Evolutionary conservation across 2,797 vertebrate species (phyloP).

Genomic region (Spheniscus humboldti): DNA sequence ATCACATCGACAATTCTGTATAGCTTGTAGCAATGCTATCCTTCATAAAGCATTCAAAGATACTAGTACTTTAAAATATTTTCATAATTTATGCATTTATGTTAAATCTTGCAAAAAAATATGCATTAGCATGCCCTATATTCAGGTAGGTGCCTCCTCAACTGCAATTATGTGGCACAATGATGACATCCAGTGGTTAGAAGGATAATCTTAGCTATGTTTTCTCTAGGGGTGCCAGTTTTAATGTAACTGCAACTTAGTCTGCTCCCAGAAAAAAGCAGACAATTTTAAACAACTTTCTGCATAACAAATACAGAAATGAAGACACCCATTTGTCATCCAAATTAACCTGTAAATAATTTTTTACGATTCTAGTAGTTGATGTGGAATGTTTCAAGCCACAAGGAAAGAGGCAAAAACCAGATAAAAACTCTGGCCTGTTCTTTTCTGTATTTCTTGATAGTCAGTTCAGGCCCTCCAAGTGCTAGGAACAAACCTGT

Average conservation of each 20-base stretch:
- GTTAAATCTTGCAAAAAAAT: neutral
- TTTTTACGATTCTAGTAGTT: neutral
- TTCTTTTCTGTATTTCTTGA: neutral
- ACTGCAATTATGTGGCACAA: conserved; percentile 15
- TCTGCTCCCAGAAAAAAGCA: neutral
- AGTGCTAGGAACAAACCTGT: neutral
- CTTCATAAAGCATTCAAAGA: neutral
- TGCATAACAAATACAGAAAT: neutral
- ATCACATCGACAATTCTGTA: neutral
- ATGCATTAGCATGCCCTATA: neutral
- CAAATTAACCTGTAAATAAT: neutral
- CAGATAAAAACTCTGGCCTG: neutral
- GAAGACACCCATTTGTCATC: neutral
- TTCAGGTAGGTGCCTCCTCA: neutral
- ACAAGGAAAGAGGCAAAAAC: neutral
- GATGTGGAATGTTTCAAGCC: neutral
- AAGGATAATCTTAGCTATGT: neutral
- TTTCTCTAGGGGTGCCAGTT: neutral
- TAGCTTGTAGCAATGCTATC: neutral
- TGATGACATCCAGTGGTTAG: conserved; percentile 63
- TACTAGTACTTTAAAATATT: neutral
- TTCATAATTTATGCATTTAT: neutral
- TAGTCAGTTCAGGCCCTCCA: neutral
- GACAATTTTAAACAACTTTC: neutral
- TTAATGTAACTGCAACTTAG: neutral